Conservation (phyloP, 2,113 vertebrate species). For the Gopherus flavomarginatus region DNA sequence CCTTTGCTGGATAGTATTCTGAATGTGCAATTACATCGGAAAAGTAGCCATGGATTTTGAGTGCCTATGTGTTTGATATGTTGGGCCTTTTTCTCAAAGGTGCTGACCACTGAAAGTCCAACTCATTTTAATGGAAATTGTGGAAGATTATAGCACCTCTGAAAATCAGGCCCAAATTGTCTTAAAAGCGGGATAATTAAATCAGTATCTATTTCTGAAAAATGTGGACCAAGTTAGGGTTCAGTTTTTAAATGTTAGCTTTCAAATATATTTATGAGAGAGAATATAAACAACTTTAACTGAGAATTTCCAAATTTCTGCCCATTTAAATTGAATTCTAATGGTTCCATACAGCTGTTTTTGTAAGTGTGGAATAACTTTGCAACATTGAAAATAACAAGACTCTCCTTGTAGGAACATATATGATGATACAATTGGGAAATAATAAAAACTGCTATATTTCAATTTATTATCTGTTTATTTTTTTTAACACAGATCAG, state of each 20-base stretch:
- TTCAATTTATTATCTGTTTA: not conserved
- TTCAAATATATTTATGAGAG: not conserved
- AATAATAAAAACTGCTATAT: not conserved
- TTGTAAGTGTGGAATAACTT: not conserved
- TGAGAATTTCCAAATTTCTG: not conserved
- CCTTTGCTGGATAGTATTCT: not conserved
- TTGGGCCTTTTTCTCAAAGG: not conserved
- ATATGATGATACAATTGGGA: not conserved
- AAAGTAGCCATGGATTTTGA: not conserved
- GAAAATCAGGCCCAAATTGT: not conserved
- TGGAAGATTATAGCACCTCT: not conserved
- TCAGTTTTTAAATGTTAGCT: not conserved
- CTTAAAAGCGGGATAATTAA: not conserved
- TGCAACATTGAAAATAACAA: not conserved
- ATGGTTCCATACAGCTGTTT: not conserved
- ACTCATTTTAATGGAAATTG: not conserved
- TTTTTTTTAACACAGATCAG: constrained; percentile 5
- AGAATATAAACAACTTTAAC: not conserved
- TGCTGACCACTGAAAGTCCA: not conserved
- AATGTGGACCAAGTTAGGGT: not conserved
- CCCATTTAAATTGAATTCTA: not conserved
- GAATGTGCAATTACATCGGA: not conserved
- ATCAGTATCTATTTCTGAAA: not conserved
- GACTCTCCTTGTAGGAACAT: not conserved
- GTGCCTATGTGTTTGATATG: not conserved